These are phyloP conservation scores for Lophius piscatorius DNA, from an alignment of 2,113 vertebrate species.

Conservation along the genomic window DNA sequence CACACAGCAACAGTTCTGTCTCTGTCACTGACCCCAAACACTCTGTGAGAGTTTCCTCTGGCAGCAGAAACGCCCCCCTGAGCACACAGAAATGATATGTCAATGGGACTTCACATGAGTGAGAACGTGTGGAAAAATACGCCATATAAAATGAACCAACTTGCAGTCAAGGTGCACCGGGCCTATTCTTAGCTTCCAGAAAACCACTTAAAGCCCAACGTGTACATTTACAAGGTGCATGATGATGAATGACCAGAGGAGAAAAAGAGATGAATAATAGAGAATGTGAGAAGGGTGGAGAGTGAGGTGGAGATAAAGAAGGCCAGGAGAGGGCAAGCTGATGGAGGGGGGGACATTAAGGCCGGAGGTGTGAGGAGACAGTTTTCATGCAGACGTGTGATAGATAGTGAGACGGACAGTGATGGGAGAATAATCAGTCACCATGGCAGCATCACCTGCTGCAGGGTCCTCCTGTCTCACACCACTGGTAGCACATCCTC, in stretches of 20 bases:
- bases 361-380: neutral
- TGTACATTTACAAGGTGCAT: slow-evolving; percentile 9
- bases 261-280: neutral
- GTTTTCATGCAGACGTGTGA: slow-evolving; percentile 4
- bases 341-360: slow-evolving; percentile 3
- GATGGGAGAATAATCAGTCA: slow-evolving; percentile 42
- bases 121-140: slow-evolving; percentile 59
- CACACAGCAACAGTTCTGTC: neutral
- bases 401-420: slow-evolving; percentile 24
- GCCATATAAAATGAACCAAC: slow-evolving; percentile 20
- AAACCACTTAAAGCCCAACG: slow-evolving; percentile 11
- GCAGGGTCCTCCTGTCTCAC: slow-evolving; percentile 20
- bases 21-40: slow-evolving; percentile 32
- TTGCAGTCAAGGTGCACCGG: neutral
- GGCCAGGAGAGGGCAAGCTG: neutral
- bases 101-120: slow-evolving; percentile 67
- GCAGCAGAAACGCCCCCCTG: slow-evolving; percentile 30
- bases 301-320: neutral
- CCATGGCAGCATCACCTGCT: slow-evolving; percentile 45
- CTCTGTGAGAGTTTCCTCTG: slow-evolving; percentile 46
- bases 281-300: neutral
- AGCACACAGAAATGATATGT: slow-evolving; percentile 60
- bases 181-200: slow-evolving; percentile 46
- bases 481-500: neutral
- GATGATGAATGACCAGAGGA: slow-evolving; percentile 30